Conservation (phyloP, 2,113 vertebrate species). For the Geococcyx californianus region DNA sequence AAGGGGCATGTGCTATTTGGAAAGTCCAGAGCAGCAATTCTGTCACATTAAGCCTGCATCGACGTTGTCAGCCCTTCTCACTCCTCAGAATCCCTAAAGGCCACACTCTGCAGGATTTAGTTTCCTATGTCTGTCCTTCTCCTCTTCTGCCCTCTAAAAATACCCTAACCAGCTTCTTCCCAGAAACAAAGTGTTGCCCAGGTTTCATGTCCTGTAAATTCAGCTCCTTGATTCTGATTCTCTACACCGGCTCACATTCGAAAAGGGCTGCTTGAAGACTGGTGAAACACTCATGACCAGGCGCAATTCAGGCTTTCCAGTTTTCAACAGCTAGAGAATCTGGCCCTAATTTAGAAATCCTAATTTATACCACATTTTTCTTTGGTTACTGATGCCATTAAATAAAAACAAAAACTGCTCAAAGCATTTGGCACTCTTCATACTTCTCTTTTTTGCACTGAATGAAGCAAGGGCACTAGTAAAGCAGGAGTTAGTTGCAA, state of each 20-base stretch:
- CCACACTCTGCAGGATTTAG: neutral
- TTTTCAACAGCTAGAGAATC: conserved; percentile 25
- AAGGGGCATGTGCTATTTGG: conserved; percentile 39
- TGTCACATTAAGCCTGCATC: neutral
- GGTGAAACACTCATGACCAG: neutral
- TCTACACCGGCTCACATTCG: neutral
- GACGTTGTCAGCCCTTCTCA: neutral
- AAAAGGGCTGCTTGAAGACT: neutral
- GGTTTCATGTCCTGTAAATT: neutral
- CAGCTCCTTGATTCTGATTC: neutral
- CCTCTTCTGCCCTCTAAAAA: conserved; percentile 18
- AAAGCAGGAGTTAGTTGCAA: conserved; percentile 7
- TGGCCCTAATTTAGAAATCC: neutral
- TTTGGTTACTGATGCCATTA: conserved; percentile 21
- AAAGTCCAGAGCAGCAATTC: conserved; percentile 22
- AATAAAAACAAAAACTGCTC: neutral
- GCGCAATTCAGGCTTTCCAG: neutral
- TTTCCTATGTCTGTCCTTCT: neutral
- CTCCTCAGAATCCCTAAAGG: conserved; percentile 9
- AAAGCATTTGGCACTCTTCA: neutral
- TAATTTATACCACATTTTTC: conserved; percentile 27
- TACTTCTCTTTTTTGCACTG: neutral
- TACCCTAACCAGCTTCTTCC: neutral
- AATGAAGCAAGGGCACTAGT: conserved; percentile 1
- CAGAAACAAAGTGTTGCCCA: neutral